Evolutionary conservation across 2,797 vertebrate genomes (phyloP), one percentile per base, ranked within the genome.

Genomic region (Microchirus variegatus): DNA sequence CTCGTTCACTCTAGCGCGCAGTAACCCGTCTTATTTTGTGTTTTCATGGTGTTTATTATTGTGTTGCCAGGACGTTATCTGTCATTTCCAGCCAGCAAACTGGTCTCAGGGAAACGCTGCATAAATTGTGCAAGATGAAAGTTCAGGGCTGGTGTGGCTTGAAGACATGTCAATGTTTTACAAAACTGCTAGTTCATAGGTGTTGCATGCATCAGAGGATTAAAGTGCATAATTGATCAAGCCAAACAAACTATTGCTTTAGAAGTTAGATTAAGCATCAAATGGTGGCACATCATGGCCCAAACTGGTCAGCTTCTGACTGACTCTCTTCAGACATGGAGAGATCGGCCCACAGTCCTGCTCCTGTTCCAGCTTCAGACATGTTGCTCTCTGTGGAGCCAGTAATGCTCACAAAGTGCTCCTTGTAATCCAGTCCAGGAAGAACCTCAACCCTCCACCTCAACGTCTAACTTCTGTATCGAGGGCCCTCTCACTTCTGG

Each of bases 21-120:
- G 7, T 31, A 31, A 31, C 31, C 31, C 7, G 31, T 31, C 3
- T 31, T 8, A 31, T 12, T 42, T 31, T 47, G 31, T 57, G 1
- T 54, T 44, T 48, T 72, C 6, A 61, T 15, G 0, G 3, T 16
- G 15, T 12, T 49, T 62, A 10, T 70, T 37, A 5, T 52, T 48
- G 52, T 66, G 26, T 56, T 72, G 38, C 9, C 80, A 99, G 97
- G 96, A 69, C 98, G 97, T 90, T 95, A 96, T 89, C 92, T 99
- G 65, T 97, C 96, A 9, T 98, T 99, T 81, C 96, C 97, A 69
- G 94, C 95, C 75, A 98, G 95, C 91, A 99, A 97, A 86, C 78
- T 98, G 79, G 94, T 99, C 72, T 99, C 97, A 80, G 96, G 96
- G 79, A 96, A 97, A 86, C 97, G 99, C 89, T 99, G 97, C 92